These are phyloP conservation scores for Aradus depressus DNA, from an alignment of 2,888 invertebrate species.

Conservation along the genomic window DNA sequence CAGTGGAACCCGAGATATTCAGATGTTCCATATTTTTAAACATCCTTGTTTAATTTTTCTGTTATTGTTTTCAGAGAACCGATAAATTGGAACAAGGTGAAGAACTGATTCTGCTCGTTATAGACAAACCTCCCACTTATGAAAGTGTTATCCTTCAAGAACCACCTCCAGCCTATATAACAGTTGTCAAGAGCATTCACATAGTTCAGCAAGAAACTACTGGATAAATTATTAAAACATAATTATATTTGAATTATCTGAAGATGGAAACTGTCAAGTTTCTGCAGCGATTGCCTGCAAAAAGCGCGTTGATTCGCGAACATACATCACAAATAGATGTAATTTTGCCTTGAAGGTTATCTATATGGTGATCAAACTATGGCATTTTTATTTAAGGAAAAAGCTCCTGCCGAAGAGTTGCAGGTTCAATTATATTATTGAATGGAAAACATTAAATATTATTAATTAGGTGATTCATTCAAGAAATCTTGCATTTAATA, in stretches of 20 bases:
- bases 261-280: too few relatives aligned
- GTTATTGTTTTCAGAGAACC: constrained; percentile 12
- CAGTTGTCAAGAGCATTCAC: constrained; percentile 13
- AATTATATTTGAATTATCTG: background rate
- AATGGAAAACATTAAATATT: too few relatives aligned
- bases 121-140: constrained; percentile 19
- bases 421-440: too few relatives aligned
- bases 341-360: too few relatives aligned
- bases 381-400: too few relatives aligned
- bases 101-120: background rate
- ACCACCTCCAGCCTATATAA: constrained; percentile 12
- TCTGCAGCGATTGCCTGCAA: too few relatives aligned
- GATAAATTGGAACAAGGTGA: constrained; percentile 4
- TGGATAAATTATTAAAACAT: constrained; percentile 1
- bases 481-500: too few relatives aligned
- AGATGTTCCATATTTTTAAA: background rate
- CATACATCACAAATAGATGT: too few relatives aligned
- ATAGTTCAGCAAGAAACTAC: constrained; percentile 16
- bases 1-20: background rate
- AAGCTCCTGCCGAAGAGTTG: too few relatives aligned
- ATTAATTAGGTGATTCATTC: too few relatives aligned
- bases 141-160: constrained; percentile 10
- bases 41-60: background rate
- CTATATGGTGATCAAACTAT: too few relatives aligned
- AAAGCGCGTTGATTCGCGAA: too few relatives aligned